These are phyloP conservation scores for Nasonia giraulti DNA, from an alignment of 1,140 invertebrate genomes.

Conservation along the genomic window DNA sequence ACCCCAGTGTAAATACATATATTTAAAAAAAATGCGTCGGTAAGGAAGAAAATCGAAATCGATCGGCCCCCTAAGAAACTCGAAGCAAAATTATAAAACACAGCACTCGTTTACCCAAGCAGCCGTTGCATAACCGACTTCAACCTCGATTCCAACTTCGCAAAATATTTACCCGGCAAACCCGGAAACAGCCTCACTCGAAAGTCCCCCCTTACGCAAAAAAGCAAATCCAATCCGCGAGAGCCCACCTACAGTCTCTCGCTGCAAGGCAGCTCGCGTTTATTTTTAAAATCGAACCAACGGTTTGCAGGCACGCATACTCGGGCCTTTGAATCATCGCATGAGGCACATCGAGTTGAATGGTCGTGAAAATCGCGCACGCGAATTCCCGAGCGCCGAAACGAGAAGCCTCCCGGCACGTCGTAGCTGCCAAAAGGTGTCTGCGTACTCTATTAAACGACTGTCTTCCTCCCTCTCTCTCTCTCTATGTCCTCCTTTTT, in stretches of 20 bases:
- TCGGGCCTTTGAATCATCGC: background rate
- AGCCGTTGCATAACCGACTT: background rate
- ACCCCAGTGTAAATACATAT: no score
- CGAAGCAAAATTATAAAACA: no score
- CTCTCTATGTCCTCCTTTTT: constrained; percentile 50
- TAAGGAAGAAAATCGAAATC: no score
- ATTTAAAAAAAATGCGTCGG: no score
- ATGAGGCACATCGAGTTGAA: constrained; percentile 30
- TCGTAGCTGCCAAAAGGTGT: constrained; percentile 33
- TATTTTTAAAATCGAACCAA: constrained; percentile 13
- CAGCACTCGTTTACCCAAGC: background rate
- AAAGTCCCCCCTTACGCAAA: background rate
- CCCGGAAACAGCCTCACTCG: background rate
- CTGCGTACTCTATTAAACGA: background rate
- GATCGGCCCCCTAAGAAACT: no score
- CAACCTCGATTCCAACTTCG: background rate
- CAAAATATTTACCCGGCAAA: background rate
- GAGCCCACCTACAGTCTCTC: background rate
- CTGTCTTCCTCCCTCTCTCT: background rate
- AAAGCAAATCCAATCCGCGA: constrained; percentile 1
- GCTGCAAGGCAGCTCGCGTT: background rate
- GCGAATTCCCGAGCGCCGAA: constrained; percentile 20
- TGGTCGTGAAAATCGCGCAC: constrained; percentile 44
- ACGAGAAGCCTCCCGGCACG: background rate
- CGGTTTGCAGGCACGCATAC: background rate